Base-by-base conservation (phyloP, 2,888 invertebrate species). In the Drepana falcataria region DNA sequence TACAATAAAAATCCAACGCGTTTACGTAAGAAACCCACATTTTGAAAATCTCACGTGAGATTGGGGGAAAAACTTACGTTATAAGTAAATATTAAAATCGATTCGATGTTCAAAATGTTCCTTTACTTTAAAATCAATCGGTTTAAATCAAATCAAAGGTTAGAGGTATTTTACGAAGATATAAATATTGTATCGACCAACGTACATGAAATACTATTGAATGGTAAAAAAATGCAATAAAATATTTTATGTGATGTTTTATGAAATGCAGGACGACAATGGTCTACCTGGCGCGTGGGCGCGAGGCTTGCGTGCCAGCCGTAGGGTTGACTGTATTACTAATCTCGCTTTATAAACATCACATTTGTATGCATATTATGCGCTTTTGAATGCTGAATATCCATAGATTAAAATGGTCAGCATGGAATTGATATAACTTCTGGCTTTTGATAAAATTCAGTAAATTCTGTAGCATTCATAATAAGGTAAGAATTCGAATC, bases 221-320 rank as follows among this genome's bases (percentile, higher is more conserved):
- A 41, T 4, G 6, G 41, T 41, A 41, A 6, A 41, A 41, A 44
- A 37, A 3, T 2, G 2, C 9, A 51, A 52, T 56, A 59, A 59
- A 54, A 55, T 60, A 54, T 52, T 61, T 59, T 63, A 64, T 66
- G 56, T 59, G 63, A 61, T 61, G 51, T 33, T 68, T 60, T 53
- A 55, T 53, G 49, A 59, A 53, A 49, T 58, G 66, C 57, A 65
- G 65, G 67, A 66, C 59, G 68, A 68, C 67, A 73, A 71, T 79
- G 61, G 63, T 58, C 64, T 52, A 59, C 55, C 59, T 48, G 67
- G 73, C 69, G 71, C 75, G 77, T 74, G 75, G 66, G 62, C 70
- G 73, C 73, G 69, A 67, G 56, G 60, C 65, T 62, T 64, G 61
- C 68, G 63, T 71, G 66, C 44, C 49, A 52, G 44, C 51, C 35